Evolutionary conservation across 2,113 vertebrate genomes (phyloP).

Genomic region (Syrmaticus mikado): DNA sequence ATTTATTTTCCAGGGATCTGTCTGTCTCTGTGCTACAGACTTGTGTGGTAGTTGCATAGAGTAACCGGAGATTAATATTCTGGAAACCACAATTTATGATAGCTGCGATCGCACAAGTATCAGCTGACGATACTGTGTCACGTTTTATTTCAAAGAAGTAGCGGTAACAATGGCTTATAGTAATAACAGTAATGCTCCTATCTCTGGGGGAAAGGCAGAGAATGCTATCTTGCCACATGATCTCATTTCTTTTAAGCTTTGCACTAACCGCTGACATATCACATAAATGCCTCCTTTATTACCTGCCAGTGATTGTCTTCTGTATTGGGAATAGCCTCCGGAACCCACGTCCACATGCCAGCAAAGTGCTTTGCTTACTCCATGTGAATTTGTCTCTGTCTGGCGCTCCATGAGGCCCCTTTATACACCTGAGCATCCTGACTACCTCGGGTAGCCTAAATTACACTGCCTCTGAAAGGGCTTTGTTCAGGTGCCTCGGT

Average conservation of each 20-base stretch:
- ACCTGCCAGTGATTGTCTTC: constrained; percentile 89
- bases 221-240: constrained; percentile 88
- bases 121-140: constrained; percentile 86
- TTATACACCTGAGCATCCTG: constrained; percentile 80
- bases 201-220: constrained; percentile 82
- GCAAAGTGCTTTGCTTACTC: constrained; percentile 79
- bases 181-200: constrained; percentile 86
- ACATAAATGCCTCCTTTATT: constrained; percentile 93
- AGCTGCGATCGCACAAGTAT: constrained; percentile 94
- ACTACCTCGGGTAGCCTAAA: constrained; percentile 70
- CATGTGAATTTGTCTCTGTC: constrained; percentile 81
- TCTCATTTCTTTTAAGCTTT: constrained; percentile 88
- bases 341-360: constrained; percentile 83
- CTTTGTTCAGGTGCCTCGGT: constrained; percentile 78
- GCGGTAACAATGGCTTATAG: constrained; percentile 87
- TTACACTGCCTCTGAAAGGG: constrained; percentile 76
- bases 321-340: constrained; percentile 81
- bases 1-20: background rate
- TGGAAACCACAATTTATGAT: constrained; percentile 71
- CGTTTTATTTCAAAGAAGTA: constrained; percentile 84
- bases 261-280: constrained; percentile 87
- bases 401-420: constrained; percentile 79
- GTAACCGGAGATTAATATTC: constrained; percentile 83
- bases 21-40: background rate
- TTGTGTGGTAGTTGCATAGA: constrained; percentile 48